Evolutionary conservation across 1,140 invertebrate genomes (phyloP), one percentile per base, ranked within the genome.

Genomic region (Papilio xuthus): DNA sequence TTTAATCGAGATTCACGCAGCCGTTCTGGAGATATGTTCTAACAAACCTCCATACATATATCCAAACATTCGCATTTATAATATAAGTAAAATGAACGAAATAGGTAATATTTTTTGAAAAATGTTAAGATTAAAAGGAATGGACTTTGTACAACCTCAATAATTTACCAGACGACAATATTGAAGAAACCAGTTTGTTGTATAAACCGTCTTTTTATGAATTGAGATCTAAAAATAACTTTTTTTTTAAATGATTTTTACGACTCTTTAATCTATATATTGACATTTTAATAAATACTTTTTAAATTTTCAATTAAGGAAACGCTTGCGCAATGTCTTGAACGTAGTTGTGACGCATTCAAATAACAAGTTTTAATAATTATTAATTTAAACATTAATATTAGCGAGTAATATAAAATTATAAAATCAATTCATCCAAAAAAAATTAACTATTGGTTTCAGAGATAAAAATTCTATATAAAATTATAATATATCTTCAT

Each of bases 161-260:
- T 53, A 53, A n/a, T 53, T 53, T 20, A 53, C 18, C 50, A 6
- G 18, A 53, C 18, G 50, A 53, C 7, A n/a, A 53, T 18, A 53
- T 53, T 53, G 9, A 53, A 47, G 12, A 4, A 53, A 53, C 50
- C 18, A 53, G 50, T 53, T 53, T 53, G 44, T 47, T 47, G 50
- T 53, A n/a, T 53, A 53, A 7, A n/a, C 18, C 15, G n/a, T 47
- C 15, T 47, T 15, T 47, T 53, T 53, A 18, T 18, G 18, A 53
- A 53, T n/a, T 53, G 18, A 53, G 50, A 53, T n/a, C 50, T 53
- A 53, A 53, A 53, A 53, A 53, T 53, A 53, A 18, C n/a, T 53
- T 53, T n/a, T 53, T 12, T 53, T 3, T 53, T 53, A n/a, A n/a
- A n/a, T n/a, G 18, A 53, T 53, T 53, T n/a, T 53, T 53, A 53